Evolutionary conservation across 1,140 invertebrate genomes (phyloP), one percentile per base, ranked within the genome.

Genomic region (Apocrypta bakeri): DNA sequence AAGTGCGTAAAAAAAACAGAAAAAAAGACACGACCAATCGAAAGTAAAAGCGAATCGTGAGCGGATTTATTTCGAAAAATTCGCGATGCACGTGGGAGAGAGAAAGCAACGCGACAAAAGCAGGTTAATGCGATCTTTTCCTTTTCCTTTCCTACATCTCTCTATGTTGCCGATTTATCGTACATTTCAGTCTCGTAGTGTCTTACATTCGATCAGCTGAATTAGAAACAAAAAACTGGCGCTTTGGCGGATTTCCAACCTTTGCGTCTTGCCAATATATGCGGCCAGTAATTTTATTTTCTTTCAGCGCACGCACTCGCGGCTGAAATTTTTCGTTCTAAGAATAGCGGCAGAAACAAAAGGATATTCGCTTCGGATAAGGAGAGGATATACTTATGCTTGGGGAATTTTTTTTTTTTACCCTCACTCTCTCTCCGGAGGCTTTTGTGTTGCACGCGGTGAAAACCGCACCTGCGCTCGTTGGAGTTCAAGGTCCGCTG

Each of bases 41-140:
- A 74, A 74, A 74, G 72, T 37, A 56, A 74, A 74, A 74, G 72
- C 17, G 29, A 66, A 33, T 8, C 40, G 48, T 56, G 48, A 2
- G 42, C 14, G 42, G 14, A 25, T 48, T 73, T 48, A 9, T 37
- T 27, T 42, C 71, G 71, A 17, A 11, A 25, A 56, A 63, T 63
- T 76, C n/a, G 74, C 31, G 42, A 63, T 61, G 25, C 74, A 42
- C 74, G 74, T 31, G 17, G 9, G 24, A 31, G 77, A 1, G 79
- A 81, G 79, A 84, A 81, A 81, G 69, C 78, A 56, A 56, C 31
- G 11, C 72, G 40, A 82, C 40, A 82, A 71, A 83, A 81, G 33
- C 69, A 81, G 81, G 79, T 42, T 64, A 78, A 68, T 77, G 76
- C 74, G 74, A 71, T 33, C 33, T 24, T 24, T 68, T 42, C 27